phyloP scores from a whole-genome alignment of 2,113 vertebrate species.

The Podarcis raffonei region DNA sequence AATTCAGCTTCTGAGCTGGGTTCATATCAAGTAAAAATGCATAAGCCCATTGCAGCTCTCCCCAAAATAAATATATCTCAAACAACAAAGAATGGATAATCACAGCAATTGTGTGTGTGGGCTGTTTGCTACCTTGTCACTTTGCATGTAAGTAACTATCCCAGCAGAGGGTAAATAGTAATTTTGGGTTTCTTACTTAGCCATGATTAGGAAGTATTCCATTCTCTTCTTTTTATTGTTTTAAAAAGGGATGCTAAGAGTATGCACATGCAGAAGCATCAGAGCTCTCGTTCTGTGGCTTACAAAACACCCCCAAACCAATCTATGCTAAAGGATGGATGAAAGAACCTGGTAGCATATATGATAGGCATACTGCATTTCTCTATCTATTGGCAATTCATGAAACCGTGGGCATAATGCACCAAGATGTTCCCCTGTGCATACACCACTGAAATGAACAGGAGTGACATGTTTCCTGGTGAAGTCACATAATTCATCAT shows the following conservation, averaged over 20 bases:
- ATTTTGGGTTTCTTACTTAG: background rate
- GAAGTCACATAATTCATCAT: background rate
- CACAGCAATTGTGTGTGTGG: constrained; percentile 35
- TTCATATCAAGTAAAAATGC: background rate
- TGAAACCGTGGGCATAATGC: background rate
- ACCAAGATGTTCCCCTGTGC: constrained; percentile 16
- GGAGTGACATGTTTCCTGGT: background rate
- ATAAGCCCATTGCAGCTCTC: background rate
- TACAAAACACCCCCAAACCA: background rate
- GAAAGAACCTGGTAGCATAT: constrained; percentile 34
- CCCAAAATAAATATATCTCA: constrained; percentile 1
- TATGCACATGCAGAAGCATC: background rate
- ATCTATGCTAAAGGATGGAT: constrained; percentile 43
- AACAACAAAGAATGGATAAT: background rate
- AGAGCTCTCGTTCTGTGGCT: constrained; percentile 1
- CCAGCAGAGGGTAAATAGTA: constrained; percentile 42
- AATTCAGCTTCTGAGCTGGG: constrained; percentile 10
- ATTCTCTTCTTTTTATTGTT: constrained; percentile 17
- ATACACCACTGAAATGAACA: background rate
- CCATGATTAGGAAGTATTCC: fast-evolving
- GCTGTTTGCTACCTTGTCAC: constrained; percentile 25
- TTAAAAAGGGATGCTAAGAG: constrained; percentile 10
- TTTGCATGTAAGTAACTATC: constrained; percentile 7
- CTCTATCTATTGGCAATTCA: constrained; percentile 1
- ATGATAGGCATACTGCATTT: constrained; percentile 39